Conservation (phyloP, 2,113 vertebrate genomes). For the Perognathus longimembris region DNA sequence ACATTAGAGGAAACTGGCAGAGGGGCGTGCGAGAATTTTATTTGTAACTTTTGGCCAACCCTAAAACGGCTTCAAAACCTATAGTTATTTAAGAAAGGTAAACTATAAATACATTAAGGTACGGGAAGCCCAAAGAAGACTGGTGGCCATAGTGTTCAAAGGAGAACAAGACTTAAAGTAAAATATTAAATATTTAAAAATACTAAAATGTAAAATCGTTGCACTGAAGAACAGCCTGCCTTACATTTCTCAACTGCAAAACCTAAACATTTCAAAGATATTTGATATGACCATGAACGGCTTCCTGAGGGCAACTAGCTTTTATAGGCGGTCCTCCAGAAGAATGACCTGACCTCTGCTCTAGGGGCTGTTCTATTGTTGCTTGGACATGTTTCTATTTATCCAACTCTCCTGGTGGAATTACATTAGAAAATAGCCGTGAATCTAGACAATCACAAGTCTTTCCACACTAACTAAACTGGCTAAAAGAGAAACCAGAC, state of each 20-base stretch:
- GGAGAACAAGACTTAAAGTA: background rate
- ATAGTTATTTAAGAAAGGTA: background rate
- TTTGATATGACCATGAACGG: too few species aligned
- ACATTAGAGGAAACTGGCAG: background rate
- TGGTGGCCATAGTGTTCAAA: background rate
- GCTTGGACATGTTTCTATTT: background rate
- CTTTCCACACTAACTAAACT: background rate
- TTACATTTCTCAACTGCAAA: background rate
- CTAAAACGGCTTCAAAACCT: background rate
- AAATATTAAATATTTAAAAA: background rate
- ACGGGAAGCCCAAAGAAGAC: background rate
- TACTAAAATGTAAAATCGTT: background rate
- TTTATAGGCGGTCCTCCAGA: background rate
- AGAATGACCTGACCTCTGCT: background rate
- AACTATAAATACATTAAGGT: background rate
- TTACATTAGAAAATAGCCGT: background rate
- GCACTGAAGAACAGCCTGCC: background rate
- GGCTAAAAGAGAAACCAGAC: background rate
- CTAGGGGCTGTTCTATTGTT: background rate
- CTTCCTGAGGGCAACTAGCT: background rate
- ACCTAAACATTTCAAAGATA: background rate
- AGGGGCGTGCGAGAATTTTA: background rate
- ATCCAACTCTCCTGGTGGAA: background rate
- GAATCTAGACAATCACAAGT: background rate
- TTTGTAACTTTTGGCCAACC: background rate